A percentile compares a stretch with the other conserved stretches of the same genome.
Evolutionary conservation across 1,140 invertebrate species (phyloP).

Genomic region (Eumaeus atala): DNA sequence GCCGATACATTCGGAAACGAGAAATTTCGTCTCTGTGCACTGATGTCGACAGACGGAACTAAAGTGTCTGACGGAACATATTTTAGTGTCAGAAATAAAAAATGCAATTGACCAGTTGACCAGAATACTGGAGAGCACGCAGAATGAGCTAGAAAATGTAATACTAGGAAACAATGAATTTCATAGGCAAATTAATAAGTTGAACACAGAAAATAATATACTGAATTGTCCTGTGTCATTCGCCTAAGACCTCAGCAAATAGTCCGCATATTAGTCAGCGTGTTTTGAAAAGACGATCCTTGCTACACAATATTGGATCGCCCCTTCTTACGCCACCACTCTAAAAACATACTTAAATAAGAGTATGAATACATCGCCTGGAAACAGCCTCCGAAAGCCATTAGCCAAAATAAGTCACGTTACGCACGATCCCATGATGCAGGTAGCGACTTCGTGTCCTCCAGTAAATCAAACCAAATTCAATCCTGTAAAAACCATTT

Average conservation of each 20-base stretch:
- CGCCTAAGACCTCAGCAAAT: background rate
- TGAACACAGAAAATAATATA: conserved; percentile 4
- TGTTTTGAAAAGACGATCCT: background rate
- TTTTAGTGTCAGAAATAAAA: conserved; percentile 1
- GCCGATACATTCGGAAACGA: no score
- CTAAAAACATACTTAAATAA: background rate
- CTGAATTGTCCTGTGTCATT: background rate
- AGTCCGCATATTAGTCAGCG: background rate
- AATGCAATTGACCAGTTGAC: background rate
- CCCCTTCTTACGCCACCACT: background rate
- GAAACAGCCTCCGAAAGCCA: no score
- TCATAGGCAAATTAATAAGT: conserved; percentile 4
- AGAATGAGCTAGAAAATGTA: conserved; percentile 8
- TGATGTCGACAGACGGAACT: no score
- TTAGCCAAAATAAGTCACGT: no score
- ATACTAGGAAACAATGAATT: background rate
- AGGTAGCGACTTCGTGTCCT: background rate
- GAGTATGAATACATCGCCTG: background rate
- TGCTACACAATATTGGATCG: background rate
- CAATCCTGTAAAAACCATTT: background rate
- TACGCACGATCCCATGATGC: no score
- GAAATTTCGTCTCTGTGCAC: no score
- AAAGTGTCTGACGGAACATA: no score
- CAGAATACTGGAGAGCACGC: background rate
- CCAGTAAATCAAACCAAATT: background rate